Evolutionary conservation across 2,797 vertebrate species (phyloP).

Genomic region (Miichthys miiuy): DNA sequence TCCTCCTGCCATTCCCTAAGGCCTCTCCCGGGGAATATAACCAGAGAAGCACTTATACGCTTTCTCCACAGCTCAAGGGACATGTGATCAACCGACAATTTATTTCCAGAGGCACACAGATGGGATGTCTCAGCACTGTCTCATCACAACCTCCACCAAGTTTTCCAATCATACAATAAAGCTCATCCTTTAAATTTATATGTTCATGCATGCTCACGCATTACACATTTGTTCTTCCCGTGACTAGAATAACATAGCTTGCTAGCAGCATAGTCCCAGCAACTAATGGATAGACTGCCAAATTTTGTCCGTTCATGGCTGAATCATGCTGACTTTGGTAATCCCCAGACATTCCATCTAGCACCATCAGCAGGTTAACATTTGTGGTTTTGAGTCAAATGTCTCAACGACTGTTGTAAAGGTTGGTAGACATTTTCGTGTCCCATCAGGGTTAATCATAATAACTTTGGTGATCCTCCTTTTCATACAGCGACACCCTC

Average conservation of each 20-base stretch:
- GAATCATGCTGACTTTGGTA: not conserved
- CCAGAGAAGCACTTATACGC: slow-evolving; percentile 46
- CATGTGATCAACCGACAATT: slow-evolving; percentile 43
- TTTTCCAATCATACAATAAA: slow-evolving; percentile 8
- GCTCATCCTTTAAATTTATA: not conserved
- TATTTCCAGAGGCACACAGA: slow-evolving; percentile 21
- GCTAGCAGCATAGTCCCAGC: not conserved
- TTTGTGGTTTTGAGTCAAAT: not conserved
- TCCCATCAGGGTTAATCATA: not conserved
- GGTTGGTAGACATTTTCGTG: not conserved
- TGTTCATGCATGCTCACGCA: not conserved
- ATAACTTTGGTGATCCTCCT: not conserved
- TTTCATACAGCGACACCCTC: not conserved
- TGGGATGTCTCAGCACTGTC: slow-evolving; percentile 15
- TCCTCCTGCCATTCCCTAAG: slow-evolving; percentile 10
- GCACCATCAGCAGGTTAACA: not conserved
- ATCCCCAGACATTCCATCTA: not conserved
- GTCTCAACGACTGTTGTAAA: no score
- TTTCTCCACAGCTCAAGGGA: slow-evolving; percentile 43
- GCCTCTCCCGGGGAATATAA: slow-evolving; percentile 26
- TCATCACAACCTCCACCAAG: not conserved
- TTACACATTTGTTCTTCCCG: no score
- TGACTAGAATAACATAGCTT: no score
- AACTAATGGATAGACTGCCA: not conserved
- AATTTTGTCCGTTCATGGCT: not conserved